Conservation (phyloP, 1,140 invertebrate species). For the Drosophila virilis region DNA sequence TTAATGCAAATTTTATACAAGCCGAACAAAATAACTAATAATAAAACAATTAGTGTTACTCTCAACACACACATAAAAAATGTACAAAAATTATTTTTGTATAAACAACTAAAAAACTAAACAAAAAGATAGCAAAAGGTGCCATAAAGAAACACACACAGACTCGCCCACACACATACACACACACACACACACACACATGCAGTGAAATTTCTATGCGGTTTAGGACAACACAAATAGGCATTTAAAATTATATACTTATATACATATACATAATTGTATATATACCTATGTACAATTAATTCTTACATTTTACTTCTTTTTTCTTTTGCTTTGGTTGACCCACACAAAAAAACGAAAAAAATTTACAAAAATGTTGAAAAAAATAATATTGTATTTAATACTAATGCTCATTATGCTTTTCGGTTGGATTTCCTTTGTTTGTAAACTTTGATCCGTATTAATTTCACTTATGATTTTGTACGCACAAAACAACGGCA, state of each 20-base stretch:
- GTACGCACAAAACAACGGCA: slow-evolving; percentile 34
- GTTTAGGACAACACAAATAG: slow-evolving; percentile 76
- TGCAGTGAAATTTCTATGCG: slow-evolving; percentile 50
- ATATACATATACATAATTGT: slow-evolving; percentile 9
- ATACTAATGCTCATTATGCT: slow-evolving; percentile 22
- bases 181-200: slow-evolving; percentile 32
- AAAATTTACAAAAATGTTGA: slow-evolving; percentile 12
- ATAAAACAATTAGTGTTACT: slow-evolving; percentile 34
- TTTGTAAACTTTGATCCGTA: neutral
- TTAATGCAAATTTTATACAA: slow-evolving; percentile 59
- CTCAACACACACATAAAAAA: slow-evolving; percentile 6
- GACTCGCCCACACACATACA: slow-evolving; percentile 40
- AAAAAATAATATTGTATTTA: slow-evolving; percentile 29
- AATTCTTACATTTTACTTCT: slow-evolving; percentile 28
- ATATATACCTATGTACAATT: slow-evolving; percentile 33
- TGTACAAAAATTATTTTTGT: slow-evolving; percentile 30
- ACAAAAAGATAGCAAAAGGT: slow-evolving; percentile 25
- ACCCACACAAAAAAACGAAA: slow-evolving; percentile 38
- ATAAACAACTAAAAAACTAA: slow-evolving; percentile 35
- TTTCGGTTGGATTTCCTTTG: slow-evolving; percentile 3
- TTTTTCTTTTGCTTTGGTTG: slow-evolving; percentile 36
- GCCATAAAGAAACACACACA: slow-evolving; percentile 48
- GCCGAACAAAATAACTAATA: slow-evolving; percentile 57
- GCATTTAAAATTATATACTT: slow-evolving; percentile 60
- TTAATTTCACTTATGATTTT: slow-evolving; percentile 29